These are phyloP conservation scores for Cinclus cinclus DNA, from an alignment of 2,113 vertebrate genomes.

Conservation along the genomic window DNA sequence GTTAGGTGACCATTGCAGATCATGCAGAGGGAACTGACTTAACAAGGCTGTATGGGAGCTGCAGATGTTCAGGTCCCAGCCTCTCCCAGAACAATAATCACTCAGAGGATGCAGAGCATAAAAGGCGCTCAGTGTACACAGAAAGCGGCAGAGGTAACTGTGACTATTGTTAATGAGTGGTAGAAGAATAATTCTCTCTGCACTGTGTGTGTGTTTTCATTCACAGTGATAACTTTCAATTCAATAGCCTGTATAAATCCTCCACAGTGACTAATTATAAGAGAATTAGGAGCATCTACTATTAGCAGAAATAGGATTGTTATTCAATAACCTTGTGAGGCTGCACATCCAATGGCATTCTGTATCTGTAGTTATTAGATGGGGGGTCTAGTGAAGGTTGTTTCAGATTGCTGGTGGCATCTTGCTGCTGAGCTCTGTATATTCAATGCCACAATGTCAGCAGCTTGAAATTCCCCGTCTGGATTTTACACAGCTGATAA, in stretches of 20 bases:
- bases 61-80: not conserved
- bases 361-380: slow-evolving; percentile 60
- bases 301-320: slow-evolving; percentile 68
- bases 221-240: slow-evolving; percentile 68
- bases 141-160: slow-evolving; percentile 34
- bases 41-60: not conserved
- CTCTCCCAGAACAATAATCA: not conserved
- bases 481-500: slow-evolving; percentile 63
- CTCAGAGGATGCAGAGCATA: not conserved
- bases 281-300: slow-evolving; percentile 58
- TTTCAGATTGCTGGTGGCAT: slow-evolving; percentile 63
- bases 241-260: slow-evolving; percentile 70
- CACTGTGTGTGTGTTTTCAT: not conserved
- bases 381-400: slow-evolving; percentile 27
- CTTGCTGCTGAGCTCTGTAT: slow-evolving; percentile 65
- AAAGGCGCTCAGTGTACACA: not conserved
- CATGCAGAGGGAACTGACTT: not conserved
- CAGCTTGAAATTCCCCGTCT: slow-evolving; percentile 66
- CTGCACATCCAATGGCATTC: slow-evolving; percentile 49
- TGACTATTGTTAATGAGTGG: slow-evolving; percentile 52
- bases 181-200: slow-evolving; percentile 62
- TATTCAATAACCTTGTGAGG: slow-evolving; percentile 75
- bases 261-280: slow-evolving; percentile 79
- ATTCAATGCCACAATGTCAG: slow-evolving; percentile 70
- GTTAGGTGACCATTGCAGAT: not conserved